Conservation (phyloP, 2,797 vertebrate species). For the Channallabes apus region DNA sequence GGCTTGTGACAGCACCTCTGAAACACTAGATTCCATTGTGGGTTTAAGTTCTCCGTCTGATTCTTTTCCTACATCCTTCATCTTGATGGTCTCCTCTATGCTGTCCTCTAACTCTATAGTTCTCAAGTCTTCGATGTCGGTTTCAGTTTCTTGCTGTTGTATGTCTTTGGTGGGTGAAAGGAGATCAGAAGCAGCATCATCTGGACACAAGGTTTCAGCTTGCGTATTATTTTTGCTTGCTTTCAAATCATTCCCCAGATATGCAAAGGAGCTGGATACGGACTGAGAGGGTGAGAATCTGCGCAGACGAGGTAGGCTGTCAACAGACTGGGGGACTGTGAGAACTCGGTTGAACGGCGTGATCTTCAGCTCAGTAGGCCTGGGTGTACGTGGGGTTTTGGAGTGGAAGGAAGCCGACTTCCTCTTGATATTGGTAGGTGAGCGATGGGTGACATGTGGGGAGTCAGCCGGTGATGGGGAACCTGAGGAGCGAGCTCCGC, state of each 20-base stretch:
- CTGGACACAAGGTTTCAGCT: constrained; percentile 57
- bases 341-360: constrained; percentile 91
- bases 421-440: constrained; percentile 86
- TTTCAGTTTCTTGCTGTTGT: constrained; percentile 59
- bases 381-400: constrained; percentile 83
- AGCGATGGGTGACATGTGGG: constrained; percentile 81
- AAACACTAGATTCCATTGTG: constrained; percentile 77
- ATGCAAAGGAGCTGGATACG: constrained; percentile 84
- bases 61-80: constrained; percentile 41
- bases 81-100: constrained; percentile 30
- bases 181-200: constrained; percentile 52
- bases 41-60: constrained; percentile 73
- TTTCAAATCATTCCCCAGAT: constrained; percentile 82
- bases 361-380: constrained; percentile 92
- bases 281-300: constrained; percentile 93
- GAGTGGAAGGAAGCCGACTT: constrained; percentile 87
- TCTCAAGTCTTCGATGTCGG: not conserved
- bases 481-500: constrained; percentile 78
- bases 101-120: constrained; percentile 54
- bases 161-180: constrained; percentile 60
- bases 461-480: constrained; percentile 84
- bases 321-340: constrained; percentile 91
- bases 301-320: constrained; percentile 91
- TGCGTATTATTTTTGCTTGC: constrained; percentile 61
- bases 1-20: constrained; percentile 86